Base-by-base conservation (phyloP, 2,797 vertebrate species). In the Odontamblyopus rebecca region DNA sequence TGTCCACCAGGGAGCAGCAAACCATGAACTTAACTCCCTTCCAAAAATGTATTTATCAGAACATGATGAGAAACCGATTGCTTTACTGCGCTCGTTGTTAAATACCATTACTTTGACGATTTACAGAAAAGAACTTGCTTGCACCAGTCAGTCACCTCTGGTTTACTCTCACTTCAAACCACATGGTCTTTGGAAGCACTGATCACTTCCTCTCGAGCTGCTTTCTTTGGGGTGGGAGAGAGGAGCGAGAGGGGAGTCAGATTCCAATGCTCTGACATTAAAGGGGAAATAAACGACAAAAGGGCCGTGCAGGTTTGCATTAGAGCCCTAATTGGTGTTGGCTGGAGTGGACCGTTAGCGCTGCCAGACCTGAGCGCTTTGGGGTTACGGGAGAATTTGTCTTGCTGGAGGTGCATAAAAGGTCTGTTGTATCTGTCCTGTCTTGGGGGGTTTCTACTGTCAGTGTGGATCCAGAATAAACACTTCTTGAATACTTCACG, bases 191-290 rank as follows among this genome's bases (percentile, higher is more conserved):
- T 91, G 83, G 87, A 90, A 82, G 41, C 76, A 73, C 82, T 18
- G 73, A 85, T 90, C 68, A 89, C 86, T 89, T 91, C 80, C 38
- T 77, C 78, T 72, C 71, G 62, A 23, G 74, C 69, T 74, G 79
- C 74, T 79, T 81, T 89, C 79, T 87, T 78, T 57, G 85, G 88
- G 86, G 77, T 86, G 81, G 80, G 2, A 9, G 54, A n/a, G n/a
- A 54, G 53, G 70, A 83, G 86, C 77, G 54, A 59, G 54, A 59
- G 78, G 59, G 62, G 80, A 92, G 87, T 90, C 83, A 74, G 92
- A 93, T 94, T 94, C 91, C 91, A 90, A 93, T 92, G 86, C 90
- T 85, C 91, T 94, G 91, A 92, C 91, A 93, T 93, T 90, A 91
- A 92, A 89, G 83, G 84, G 88, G 91, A 92, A 93, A 93, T 89